phyloP scores from a whole-genome alignment of 1,140 invertebrate genomes.

The Caenorhabditis brenneri region DNA sequence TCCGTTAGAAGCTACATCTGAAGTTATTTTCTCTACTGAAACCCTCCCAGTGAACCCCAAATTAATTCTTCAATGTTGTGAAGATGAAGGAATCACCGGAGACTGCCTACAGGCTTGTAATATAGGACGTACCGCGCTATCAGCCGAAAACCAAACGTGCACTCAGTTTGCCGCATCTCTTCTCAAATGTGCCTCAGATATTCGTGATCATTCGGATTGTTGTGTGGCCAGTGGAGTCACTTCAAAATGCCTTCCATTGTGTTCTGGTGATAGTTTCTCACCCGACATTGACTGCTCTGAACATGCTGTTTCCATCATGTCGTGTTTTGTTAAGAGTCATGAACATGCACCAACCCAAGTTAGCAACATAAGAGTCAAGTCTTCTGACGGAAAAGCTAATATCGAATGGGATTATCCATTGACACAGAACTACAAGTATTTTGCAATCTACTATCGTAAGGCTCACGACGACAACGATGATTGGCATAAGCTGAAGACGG shows the following conservation, averaged over 20 bases:
- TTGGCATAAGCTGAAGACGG: background rate
- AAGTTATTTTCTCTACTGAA: slow-evolving; percentile 7
- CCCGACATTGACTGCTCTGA: slow-evolving; percentile 31
- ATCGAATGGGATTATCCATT: slow-evolving; percentile 30
- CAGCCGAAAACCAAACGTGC: background rate
- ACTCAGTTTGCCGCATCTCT: background rate
- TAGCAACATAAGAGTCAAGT: background rate
- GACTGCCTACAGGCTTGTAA: slow-evolving; percentile 47
- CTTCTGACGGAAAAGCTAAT: slow-evolving; percentile 1
- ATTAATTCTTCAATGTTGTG: slow-evolving; percentile 47
- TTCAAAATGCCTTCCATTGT: slow-evolving; percentile 47
- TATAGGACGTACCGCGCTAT: slow-evolving; percentile 20
- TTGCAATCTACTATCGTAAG: slow-evolving; percentile 47
- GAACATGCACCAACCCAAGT: slow-evolving; percentile 4
- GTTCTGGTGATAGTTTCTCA: slow-evolving; percentile 41
- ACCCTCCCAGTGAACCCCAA: slow-evolving; percentile 32
- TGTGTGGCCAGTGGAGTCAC: slow-evolving; percentile 33
- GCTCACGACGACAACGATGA: slow-evolving; percentile 17
- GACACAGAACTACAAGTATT: slow-evolving; percentile 39
- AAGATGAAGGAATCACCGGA: slow-evolving; percentile 47
- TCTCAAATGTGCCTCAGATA: slow-evolving; percentile 48
- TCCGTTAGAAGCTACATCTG: background rate
- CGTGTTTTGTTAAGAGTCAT: slow-evolving; percentile 41
- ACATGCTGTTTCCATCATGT: slow-evolving; percentile 37
- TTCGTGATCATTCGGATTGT: slow-evolving; percentile 52